Base-by-base conservation (phyloP, 2,888 invertebrate genomes). In the Drosophila mayaguana region DNA sequence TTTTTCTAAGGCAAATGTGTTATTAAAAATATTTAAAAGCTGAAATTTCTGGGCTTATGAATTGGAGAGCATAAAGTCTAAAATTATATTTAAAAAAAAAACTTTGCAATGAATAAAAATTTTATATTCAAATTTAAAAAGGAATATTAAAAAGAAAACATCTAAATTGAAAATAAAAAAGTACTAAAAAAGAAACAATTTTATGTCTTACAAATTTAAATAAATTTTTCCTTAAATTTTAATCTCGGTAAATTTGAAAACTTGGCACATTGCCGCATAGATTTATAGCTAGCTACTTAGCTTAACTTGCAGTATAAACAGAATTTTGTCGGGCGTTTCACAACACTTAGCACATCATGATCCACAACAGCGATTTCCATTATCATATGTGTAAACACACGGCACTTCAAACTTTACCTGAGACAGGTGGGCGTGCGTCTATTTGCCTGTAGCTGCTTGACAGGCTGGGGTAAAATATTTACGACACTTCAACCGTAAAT, bases 341-440 rank as follows among this genome's bases (percentile, higher is more conserved):
- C n/a, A 59, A 25, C 50, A 61, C 51, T 56, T 56, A 25, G 16
- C 50, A 61, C 45, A 20, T 36, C 64, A 72, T 61, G 56, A 59
- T 38, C 42, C 43, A 12, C 42, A 34, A 25, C 25, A 28, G 51
- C 34, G 62, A 59, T 62, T 50, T 56, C 59, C 56, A 77, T 79
- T 74, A 78, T 74, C 68, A 68, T 61, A 66, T 72, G 66, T 63
- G 63, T 71, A 63, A 78, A 66, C 62, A 75, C 50, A 69, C 63
- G 69, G 51, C 51, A 22, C 71, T 59, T 57, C 59, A 72, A 70
- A 71, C 66, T 59, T 67, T 43, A 38, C 48, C 45, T 66, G 51
- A 22, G 46, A 20, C 53, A 9, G 22, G n/a, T 12, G n/a, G 9
- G 48, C 1, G 5, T 9, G 43, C n/a, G 32, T 28, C 28, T 62